Conservation (phyloP, 2,113 vertebrate species). For the Scomber colias region DNA sequence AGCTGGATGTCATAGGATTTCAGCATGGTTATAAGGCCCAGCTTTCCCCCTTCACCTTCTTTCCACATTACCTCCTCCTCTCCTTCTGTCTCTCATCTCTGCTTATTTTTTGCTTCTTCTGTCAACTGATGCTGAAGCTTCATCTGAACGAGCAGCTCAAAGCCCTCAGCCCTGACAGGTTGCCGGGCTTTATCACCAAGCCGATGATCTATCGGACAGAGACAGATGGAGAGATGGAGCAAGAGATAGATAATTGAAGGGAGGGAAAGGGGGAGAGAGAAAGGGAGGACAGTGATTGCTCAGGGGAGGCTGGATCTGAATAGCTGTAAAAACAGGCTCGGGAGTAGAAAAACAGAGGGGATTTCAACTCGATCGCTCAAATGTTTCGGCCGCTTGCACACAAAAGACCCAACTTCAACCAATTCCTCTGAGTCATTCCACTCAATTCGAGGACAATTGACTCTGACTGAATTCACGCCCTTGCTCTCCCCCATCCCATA, state of each 20-base stretch:
- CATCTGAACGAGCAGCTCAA: conserved; percentile 27
- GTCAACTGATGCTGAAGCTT: conserved; percentile 24
- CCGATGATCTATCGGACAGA: conserved; percentile 57
- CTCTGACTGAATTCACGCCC: conserved; percentile 66
- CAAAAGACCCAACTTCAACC: conserved; percentile 65
- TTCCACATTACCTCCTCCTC: conserved; percentile 1
- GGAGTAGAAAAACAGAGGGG: conserved; percentile 40
- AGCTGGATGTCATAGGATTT: conserved; percentile 59
- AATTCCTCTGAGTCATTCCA: conserved; percentile 79
- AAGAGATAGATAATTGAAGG: conserved; percentile 37
- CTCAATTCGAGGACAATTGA: conserved; percentile 79
- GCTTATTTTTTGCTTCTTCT: conserved; percentile 37
- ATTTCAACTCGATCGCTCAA: conserved; percentile 59
- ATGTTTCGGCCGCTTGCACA: conserved; percentile 54
- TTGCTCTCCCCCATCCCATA: conserved; percentile 42
- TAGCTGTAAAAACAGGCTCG: conserved; percentile 62
- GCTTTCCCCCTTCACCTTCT: conserved; percentile 18
- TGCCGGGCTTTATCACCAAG: conserved; percentile 43
- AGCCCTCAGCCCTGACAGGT: conserved; percentile 57
- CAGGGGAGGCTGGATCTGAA: conserved; percentile 55
- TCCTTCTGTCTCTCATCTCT: conserved; percentile 13
- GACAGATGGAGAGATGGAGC: conserved; percentile 47
- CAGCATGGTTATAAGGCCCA: conserved; percentile 21
- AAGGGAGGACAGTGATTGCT: conserved; percentile 58
- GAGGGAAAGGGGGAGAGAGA: conserved; percentile 18